These are phyloP conservation scores for Paraescarpia echinospica DNA, from an alignment of 1,140 invertebrate genomes.

Conservation along the genomic window DNA sequence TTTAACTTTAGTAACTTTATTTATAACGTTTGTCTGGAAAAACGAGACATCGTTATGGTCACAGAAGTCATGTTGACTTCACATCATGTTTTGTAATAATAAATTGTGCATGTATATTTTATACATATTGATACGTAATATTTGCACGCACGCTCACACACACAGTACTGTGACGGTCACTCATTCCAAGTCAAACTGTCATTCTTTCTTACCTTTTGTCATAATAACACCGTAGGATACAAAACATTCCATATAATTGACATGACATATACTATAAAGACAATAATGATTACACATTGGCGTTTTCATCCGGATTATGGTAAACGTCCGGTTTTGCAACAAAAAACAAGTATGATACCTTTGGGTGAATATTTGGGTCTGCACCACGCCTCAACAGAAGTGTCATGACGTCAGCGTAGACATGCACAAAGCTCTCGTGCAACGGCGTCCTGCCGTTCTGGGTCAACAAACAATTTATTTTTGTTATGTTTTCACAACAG, in stretches of 20 bases:
- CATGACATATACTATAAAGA: not conserved
- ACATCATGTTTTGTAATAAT: not conserved
- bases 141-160: not conserved
- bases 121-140: not conserved
- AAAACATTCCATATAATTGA: not conserved
- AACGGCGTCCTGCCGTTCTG: not conserved
- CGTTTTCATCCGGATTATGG: not conserved
- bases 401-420: not conserved
- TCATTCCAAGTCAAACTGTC: too few relatives aligned
- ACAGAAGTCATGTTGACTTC: not conserved
- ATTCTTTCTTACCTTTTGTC: not conserved
- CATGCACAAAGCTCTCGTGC: not conserved
- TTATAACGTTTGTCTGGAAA: not conserved
- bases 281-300: not conserved
- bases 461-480: not conserved
- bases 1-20: too few relatives aligned
- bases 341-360: not conserved
- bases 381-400: not conserved
- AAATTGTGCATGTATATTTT: not conserved
- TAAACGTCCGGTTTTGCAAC: not conserved
- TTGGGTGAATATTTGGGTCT: not conserved
- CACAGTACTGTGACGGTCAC: too few relatives aligned
- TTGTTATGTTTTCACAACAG: constrained; percentile 28
- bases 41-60: not conserved
- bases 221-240: not conserved